Evolutionary conservation across 2,113 vertebrate species (phyloP), one percentile per base, ranked within the genome.

Genomic region (Fulmarus glacialis): DNA sequence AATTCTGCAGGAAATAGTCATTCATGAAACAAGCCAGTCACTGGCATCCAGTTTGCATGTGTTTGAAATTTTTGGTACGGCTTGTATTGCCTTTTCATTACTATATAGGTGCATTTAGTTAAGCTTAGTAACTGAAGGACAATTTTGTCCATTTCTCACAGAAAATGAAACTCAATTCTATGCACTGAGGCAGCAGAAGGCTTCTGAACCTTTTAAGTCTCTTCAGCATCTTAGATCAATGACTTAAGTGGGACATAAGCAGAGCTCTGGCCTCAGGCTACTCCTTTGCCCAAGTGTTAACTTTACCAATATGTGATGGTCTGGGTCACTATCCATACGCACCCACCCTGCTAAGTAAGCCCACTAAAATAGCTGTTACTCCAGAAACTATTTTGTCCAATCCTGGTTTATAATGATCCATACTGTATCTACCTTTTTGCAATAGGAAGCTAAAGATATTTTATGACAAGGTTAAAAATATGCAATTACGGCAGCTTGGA

Each of bases 301-400:
- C 5, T 74, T 92, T 43, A 58, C 4, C 38, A 26, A 7, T 3
- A 5, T 34, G 2, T 19, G 8, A 7, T 55, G 4, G 4, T 55
- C 43, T 55, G 4, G 0, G 27, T 77, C 30, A 15, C 30, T 59
- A 32, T 11, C 6, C 36, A 26, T 56, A 52, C 1, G 2, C 4
- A 11, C 6, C 5, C 29, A 30, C 7, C 2, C 15, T 63, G 22
- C 16, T 53, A 82, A 71, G 14, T 53, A 82, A 87, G 17, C 5
- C 12, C 7, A 32, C 10, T 6, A 47, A 29, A 89, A 42, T 18
- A 59, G 24, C 14, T 36, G 14, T 22, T 42, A 53, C 3, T 50
- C 30, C 26, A 36, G 11, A 47, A 66, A 38, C 42, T 8, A 30
- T 55, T 77, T 68, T 83, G 8, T 52, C 15, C 12, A 23, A 2